Conservation (phyloP, 2,113 vertebrate genomes). For the Halichoeres trimaculatus region DNA sequence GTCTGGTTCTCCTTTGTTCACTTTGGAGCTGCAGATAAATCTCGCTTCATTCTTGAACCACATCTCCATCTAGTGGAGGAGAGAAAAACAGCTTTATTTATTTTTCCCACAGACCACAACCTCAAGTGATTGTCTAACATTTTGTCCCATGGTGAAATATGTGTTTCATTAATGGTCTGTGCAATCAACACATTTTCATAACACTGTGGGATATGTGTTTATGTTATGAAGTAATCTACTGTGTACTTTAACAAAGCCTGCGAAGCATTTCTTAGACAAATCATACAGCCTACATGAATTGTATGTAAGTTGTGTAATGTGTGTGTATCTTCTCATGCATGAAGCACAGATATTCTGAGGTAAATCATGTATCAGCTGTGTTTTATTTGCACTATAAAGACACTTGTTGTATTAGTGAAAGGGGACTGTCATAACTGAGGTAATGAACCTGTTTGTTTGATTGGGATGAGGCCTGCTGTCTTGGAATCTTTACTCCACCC, state of each 20-base stretch:
- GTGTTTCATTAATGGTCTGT: slow-evolving; percentile 10
- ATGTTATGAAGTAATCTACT: background rate
- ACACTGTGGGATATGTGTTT: slow-evolving; percentile 2
- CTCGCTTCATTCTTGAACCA: slow-evolving; percentile 43
- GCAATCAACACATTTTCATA: slow-evolving; percentile 40
- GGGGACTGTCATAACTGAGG: too few species aligned
- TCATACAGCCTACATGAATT: background rate
- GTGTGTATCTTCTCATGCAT: background rate
- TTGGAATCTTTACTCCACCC: background rate
- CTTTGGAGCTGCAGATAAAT: background rate
- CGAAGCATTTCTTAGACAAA: background rate
- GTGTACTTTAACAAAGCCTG: background rate
- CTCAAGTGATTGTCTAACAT: background rate
- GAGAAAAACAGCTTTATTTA: background rate
- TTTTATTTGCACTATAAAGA: background rate
- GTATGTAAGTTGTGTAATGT: background rate
- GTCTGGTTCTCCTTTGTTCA: slow-evolving; percentile 32
- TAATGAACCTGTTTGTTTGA: too few species aligned
- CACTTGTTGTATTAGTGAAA: background rate
- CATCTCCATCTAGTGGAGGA: slow-evolving; percentile 71
- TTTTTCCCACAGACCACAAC: background rate
- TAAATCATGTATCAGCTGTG: background rate
- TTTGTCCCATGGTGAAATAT: background rate
- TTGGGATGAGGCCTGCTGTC: background rate
- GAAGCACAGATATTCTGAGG: background rate